Evolutionary conservation across 2,888 invertebrate genomes (phyloP).

Genomic region (Nesidiocoris tenuis): DNA sequence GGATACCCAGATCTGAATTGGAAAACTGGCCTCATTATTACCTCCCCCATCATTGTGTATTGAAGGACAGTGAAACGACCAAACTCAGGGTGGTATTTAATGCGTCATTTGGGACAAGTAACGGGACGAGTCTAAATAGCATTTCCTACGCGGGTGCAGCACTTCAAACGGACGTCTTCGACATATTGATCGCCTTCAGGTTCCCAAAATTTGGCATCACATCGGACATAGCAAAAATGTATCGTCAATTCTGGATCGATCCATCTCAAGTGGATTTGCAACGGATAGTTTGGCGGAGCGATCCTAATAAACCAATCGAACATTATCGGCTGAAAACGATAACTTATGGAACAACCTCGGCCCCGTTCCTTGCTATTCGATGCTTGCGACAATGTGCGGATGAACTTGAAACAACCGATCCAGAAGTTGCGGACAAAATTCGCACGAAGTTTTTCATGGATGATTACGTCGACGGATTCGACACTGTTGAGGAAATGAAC

Average conservation of each 20-base stretch:
- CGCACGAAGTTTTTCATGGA: background rate
- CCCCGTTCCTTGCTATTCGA: constrained; percentile 44
- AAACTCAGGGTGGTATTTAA: constrained; percentile 53
- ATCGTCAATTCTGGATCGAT: constrained; percentile 48
- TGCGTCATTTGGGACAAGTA: constrained; percentile 49
- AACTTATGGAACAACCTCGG: constrained; percentile 50
- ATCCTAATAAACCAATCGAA: constrained; percentile 41
- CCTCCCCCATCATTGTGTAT: constrained; percentile 52
- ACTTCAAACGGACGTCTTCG: constrained; percentile 39
- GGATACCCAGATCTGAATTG: constrained; percentile 5
- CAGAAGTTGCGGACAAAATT: background rate
- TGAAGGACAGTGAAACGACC: constrained; percentile 50
- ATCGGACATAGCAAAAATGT: constrained; percentile 52
- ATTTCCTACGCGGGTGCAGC: constrained; percentile 35
- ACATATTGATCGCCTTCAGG: constrained; percentile 41
- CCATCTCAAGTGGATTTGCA: constrained; percentile 46
- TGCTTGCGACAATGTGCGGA: background rate
- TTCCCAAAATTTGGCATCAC: constrained; percentile 24
- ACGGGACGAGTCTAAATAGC: constrained; percentile 46
- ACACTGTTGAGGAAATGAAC: background rate
- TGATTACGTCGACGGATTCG: background rate
- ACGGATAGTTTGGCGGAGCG: constrained; percentile 50
- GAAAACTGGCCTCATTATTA: constrained; percentile 46
- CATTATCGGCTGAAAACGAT: constrained; percentile 48
- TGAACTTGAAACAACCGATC: background rate